A percentile compares a stretch with the other conserved stretches of the same genome.
Conservation (phyloP, 2,113 vertebrate species). For the Ascaphus truei region DNA sequence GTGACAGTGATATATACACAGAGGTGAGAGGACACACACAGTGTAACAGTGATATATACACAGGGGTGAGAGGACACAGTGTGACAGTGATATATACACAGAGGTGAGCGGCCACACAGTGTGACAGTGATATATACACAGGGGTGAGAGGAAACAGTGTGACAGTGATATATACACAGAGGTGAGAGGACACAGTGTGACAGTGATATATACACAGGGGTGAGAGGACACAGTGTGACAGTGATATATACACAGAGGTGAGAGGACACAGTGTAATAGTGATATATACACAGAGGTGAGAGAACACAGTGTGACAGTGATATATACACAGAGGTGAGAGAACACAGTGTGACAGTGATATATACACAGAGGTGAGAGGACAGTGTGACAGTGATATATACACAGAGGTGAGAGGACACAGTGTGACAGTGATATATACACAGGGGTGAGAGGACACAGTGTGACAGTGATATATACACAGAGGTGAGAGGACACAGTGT, state of each 20-base stretch:
- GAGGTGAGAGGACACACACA: conserved; percentile 43
- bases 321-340: no score
- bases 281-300: conserved; percentile 57
- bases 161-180: no score
- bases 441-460: conserved; percentile 58
- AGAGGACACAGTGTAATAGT: neutral
- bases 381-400: no score
- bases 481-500: neutral
- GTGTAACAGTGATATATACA: conserved; percentile 39
- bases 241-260: no score
- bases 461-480: no score
- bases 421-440: conserved; percentile 39
- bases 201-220: conserved; percentile 47
- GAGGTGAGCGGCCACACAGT: neutral
- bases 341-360: neutral
- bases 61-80: conserved; percentile 58
- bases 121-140: conserved; percentile 43
- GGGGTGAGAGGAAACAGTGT: no score
- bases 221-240: no score
- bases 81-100: no score
- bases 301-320: no score
- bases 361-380: conserved; percentile 59
- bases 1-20: conserved; percentile 43
- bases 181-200: neutral
- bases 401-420: neutral